Percentiles rank a stretch among this genome's conserved stretches.
phyloP scores from a whole-genome alignment of 2,888 invertebrate genomes.

The Andrena marginata region DNA sequence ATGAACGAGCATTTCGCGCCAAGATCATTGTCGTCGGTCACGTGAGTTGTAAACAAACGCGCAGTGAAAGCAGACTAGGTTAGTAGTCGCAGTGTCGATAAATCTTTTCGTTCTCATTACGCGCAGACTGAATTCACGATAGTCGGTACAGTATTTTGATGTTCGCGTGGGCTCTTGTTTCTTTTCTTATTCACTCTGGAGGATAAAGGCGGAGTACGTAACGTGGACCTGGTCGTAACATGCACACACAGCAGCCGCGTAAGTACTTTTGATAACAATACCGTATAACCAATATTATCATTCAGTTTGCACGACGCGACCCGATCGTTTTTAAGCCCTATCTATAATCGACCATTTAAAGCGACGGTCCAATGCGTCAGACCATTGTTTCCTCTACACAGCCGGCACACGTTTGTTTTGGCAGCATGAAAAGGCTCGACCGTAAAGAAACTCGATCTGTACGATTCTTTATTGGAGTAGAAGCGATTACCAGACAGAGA shows the following conservation, averaged over 20 bases:
- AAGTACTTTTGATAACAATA: background rate
- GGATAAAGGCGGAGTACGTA: too few relatives aligned
- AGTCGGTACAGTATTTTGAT: background rate
- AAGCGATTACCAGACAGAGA: conserved; percentile 20
- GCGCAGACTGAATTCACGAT: background rate
- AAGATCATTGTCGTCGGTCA: conserved; percentile 35
- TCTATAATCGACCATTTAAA: conserved; percentile 20
- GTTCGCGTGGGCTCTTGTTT: background rate
- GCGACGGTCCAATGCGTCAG: conserved; percentile 42
- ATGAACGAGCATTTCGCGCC: conserved; percentile 38
- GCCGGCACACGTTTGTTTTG: conserved; percentile 42
- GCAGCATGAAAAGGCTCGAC: conserved; percentile 20
- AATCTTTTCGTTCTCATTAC: background rate
- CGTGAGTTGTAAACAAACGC: conserved; percentile 55
- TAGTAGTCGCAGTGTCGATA: conserved; percentile 10
- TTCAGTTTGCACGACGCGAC: conserved; percentile 10
- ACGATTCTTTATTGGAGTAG: conserved; percentile 24
- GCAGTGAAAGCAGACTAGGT: conserved; percentile 49
- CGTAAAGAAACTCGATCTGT: background rate
- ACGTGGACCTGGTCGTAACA: too few relatives aligned
- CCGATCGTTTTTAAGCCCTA: conserved; percentile 8
- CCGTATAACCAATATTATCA: conserved; percentile 4
- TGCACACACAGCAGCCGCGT: background rate
- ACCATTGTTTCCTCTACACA: conserved; percentile 28
- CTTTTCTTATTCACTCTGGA: too few relatives aligned